These are phyloP conservation scores for Montipora sp. DNA, from an alignment of 64 coral and sea anemone genomes.

Conservation along the genomic window DNA sequence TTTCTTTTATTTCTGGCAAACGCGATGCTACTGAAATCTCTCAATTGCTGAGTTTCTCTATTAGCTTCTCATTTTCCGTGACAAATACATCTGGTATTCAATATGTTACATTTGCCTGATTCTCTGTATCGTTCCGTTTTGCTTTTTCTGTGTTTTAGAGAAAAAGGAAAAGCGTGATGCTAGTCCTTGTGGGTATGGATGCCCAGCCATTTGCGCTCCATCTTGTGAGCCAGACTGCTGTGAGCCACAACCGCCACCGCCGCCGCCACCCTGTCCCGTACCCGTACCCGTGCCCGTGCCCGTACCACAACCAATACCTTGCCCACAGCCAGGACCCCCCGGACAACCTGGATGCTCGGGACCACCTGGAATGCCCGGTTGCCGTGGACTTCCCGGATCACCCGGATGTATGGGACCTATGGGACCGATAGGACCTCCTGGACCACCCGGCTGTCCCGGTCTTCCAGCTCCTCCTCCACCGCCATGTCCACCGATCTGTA, in stretches of 20 bases:
- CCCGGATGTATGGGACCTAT: slow-evolving; percentile 83
- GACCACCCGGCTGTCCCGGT: slow-evolving; percentile 78
- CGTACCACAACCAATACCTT: slow-evolving; percentile 54
- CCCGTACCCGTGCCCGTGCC: slow-evolving; percentile 1
- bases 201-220: slow-evolving; percentile 65
- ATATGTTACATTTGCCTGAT: no score
- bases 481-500: slow-evolving; percentile 92
- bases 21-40: no score
- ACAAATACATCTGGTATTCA: no score
- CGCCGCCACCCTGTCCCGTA: slow-evolving; percentile 42
- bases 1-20: no score
- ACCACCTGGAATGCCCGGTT: slow-evolving; percentile 85
- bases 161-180: slow-evolving; percentile 57
- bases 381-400: slow-evolving; percentile 66
- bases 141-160: neutral
- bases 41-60: no score
- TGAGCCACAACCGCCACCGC: slow-evolving; percentile 35
- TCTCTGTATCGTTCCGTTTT: neutral
- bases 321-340: slow-evolving; percentile 77
- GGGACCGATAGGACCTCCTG: slow-evolving; percentile 90
- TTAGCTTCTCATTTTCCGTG: no score
- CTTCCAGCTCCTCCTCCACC: slow-evolving; percentile 92
- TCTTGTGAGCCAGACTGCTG: slow-evolving; percentile 55
- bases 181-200: slow-evolving; percentile 65
- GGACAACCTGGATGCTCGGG: slow-evolving; percentile 92